Evolutionary conservation across 2,797 vertebrate genomes (phyloP).

Genomic region (Siniperca scherzeri): DNA sequence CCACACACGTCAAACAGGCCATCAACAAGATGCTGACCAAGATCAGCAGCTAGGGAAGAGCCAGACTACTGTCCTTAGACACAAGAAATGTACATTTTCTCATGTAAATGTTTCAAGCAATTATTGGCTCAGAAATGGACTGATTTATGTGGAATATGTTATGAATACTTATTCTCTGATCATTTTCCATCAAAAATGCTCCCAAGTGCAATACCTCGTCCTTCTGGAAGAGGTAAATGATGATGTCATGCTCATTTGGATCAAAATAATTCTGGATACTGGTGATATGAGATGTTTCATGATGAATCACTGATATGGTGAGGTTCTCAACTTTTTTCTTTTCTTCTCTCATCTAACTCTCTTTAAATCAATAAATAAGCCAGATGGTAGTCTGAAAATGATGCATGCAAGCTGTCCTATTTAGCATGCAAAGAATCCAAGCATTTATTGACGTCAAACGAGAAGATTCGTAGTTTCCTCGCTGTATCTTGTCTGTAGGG

Average conservation of each 20-base stretch:
- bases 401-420: slow-evolving; percentile 44
- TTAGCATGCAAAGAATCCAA: slow-evolving; percentile 53
- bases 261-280: slow-evolving; percentile 19
- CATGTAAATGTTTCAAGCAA: slow-evolving; percentile 38
- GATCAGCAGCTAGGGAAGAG: slow-evolving; percentile 93
- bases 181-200: slow-evolving; percentile 16
- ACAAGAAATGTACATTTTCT: slow-evolving; percentile 19
- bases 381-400: slow-evolving; percentile 19
- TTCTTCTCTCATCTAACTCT: slow-evolving; percentile 11
- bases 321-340: slow-evolving; percentile 22
- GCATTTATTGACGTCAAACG: slow-evolving; percentile 10
- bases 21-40: slow-evolving; percentile 99
- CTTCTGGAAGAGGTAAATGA: slow-evolving; percentile 22
- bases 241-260: background rate
- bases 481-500: slow-evolving; percentile 51
- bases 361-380: slow-evolving; percentile 15
- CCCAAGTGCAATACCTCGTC: slow-evolving; percentile 16
- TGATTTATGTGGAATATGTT: slow-evolving; percentile 47
- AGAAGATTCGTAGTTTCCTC: slow-evolving; percentile 43
- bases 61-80: fast-evolving
- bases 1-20: slow-evolving; percentile 98
- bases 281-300: background rate
- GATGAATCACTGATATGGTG: slow-evolving; percentile 4
- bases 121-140: slow-evolving; percentile 32
- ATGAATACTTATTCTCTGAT: slow-evolving; percentile 24